Conservation (phyloP, 2,888 invertebrate genomes). For the Crioceris asparagi region DNA sequence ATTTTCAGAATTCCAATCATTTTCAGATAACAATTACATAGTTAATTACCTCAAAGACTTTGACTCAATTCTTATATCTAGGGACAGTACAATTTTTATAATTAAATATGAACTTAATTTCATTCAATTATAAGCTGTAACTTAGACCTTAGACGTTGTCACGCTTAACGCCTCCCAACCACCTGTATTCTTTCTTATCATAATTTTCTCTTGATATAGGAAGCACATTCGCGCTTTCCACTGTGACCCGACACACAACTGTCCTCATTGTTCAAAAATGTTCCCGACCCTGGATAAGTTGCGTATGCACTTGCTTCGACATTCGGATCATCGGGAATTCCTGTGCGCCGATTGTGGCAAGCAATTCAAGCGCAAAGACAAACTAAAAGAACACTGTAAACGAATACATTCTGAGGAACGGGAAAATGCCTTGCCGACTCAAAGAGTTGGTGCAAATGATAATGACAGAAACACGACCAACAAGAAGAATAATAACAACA, state of each 20-base stretch:
- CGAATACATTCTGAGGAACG: conserved; percentile 46
- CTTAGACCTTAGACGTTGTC: too few relatives aligned
- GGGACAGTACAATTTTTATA: too few relatives aligned
- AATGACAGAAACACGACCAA: conserved; percentile 6
- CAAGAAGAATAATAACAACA: conserved; percentile 18
- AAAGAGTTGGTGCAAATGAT: conserved; percentile 12
- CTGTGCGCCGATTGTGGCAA: conserved; percentile 66
- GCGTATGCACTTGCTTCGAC: conserved; percentile 58
- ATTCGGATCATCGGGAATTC: conserved; percentile 54
- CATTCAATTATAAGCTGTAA: too few relatives aligned
- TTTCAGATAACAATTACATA: too few relatives aligned
- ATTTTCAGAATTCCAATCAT: too few relatives aligned
- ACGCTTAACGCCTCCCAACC: too few relatives aligned
- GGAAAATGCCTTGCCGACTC: conserved; percentile 35
- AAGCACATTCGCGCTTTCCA: conserved; percentile 68
- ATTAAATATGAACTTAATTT: too few relatives aligned
- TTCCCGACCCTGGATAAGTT: conserved; percentile 64
- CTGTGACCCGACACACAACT: conserved; percentile 54
- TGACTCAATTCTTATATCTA: too few relatives aligned
- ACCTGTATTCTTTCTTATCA: too few relatives aligned
- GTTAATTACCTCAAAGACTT: too few relatives aligned
- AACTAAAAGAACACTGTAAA: conserved; percentile 61
- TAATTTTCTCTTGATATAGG: too few relatives aligned
- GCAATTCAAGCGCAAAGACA: conserved; percentile 67
- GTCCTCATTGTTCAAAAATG: conserved; percentile 55